Evolutionary conservation across 2,113 vertebrate genomes (phyloP), one percentile per base, ranked within the genome.

Genomic region (Ochotona curzoniae): DNA sequence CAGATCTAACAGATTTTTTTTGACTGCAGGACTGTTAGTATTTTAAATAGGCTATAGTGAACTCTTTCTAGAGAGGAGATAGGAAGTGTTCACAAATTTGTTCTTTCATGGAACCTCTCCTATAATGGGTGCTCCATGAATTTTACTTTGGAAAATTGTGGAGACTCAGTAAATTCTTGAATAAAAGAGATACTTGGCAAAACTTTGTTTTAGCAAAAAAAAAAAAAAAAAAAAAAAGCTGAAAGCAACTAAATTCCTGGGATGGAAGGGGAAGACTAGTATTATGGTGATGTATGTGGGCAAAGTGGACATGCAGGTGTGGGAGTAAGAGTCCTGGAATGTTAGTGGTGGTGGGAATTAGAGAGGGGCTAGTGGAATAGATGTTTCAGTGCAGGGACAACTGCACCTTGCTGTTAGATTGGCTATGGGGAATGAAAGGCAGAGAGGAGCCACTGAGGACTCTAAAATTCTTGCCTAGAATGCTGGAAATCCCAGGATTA

Each of bases 1-100:
- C 10, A 82, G 78, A 8, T 75, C 28, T 87, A 74, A 76, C 6
- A 83, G 70, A 76, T 93, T 94, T 63, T 25, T 80, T 25, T 80
- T 64, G 51, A 66, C 54, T 47, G 6, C 7, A 57, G 14, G 30
- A 81, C 21, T 91, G 8, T n/a, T 66, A 60, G 75, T 81, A 9
- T 47, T 18, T 73, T 67, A 67, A 66, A 38, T n/a, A 44, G 28
- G 32, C 20, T 80, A 9, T 80, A 9, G 32, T 17, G 12, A 10
- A n/a, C 4, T 66, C 15, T 93, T 5, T 57, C 15, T 6, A 85
- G 80, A 28, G 85, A 47, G 26, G 20, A 61, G 44, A n/a, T 1
- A 32, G 86, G 38, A 30, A 85, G 26, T 44, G 70, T 57, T 80
- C 47, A 7, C 32, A 73, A 54, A 10, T 15, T 76, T 23, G 54